Evolutionary conservation across 1,140 invertebrate genomes (phyloP).

Genomic region (Telenomus remus): DNA sequence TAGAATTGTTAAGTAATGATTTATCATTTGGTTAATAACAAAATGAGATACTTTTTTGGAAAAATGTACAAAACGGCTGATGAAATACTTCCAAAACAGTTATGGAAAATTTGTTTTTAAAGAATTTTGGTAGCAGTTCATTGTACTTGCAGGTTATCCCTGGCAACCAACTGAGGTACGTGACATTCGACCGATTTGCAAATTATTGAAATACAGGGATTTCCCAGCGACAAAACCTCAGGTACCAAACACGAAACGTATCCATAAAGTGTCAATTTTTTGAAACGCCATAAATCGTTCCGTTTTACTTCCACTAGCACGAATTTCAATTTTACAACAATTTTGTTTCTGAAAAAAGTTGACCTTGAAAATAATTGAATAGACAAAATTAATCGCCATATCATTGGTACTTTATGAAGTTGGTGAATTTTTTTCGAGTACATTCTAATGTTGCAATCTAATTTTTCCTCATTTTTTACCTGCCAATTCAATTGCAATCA

Average conservation of each 20-base stretch:
- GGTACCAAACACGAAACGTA: background rate
- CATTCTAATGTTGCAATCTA: too few species aligned
- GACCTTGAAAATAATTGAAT: background rate
- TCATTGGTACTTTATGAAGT: too few species aligned
- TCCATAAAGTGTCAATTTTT: slow-evolving; percentile 3
- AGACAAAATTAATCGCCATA: too few species aligned
- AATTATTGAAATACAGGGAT: slow-evolving; percentile 9
- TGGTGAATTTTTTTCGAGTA: too few species aligned
- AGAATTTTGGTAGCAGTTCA: background rate
- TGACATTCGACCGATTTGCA: slow-evolving; percentile 18
- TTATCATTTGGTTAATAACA: too few species aligned
- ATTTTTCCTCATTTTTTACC: too few species aligned
- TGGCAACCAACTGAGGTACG: slow-evolving; percentile 1
- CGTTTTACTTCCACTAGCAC: background rate
- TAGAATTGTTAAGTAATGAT: too few species aligned
- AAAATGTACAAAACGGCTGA: too few species aligned
- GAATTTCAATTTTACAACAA: background rate
- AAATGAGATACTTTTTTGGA: too few species aligned
- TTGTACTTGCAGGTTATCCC: background rate
- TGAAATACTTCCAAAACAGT: too few species aligned
- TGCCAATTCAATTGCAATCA: slow-evolving; percentile 3
- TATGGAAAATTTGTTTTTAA: too few species aligned
- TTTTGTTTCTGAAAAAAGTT: background rate
- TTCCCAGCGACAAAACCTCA: slow-evolving; percentile 9
- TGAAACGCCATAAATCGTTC: background rate